Evolutionary conservation across 2,888 invertebrate genomes (phyloP).

Genomic region (Biston betularia): DNA sequence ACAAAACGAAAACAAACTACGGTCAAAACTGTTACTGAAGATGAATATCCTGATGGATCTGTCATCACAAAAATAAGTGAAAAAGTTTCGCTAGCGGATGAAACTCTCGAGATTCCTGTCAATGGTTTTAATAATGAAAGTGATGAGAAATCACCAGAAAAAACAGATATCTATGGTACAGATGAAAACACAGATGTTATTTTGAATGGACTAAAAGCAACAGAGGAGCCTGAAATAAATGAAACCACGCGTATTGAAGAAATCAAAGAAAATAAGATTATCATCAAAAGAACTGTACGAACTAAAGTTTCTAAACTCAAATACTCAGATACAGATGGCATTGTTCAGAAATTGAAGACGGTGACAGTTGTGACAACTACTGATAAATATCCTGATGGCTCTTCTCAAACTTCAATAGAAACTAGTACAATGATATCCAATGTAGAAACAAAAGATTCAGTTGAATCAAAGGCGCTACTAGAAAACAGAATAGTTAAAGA

Average conservation of each 20-base stretch:
- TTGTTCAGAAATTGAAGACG: slow-evolving; percentile 53
- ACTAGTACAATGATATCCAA: slow-evolving; percentile 42
- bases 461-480: background rate
- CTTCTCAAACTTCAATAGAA: slow-evolving; percentile 51
- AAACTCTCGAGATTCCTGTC: slow-evolving; percentile 49
- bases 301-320: slow-evolving; percentile 53
- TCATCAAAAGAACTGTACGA: slow-evolving; percentile 50
- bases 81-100: slow-evolving; percentile 70
- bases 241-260: slow-evolving; percentile 53
- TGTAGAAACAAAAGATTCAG: slow-evolving; percentile 26
- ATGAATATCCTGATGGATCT: slow-evolving; percentile 76
- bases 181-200: slow-evolving; percentile 10
- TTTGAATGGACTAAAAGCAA: slow-evolving; percentile 47
- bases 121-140: slow-evolving; percentile 36
- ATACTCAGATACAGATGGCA: slow-evolving; percentile 49
- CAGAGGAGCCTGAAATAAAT: slow-evolving; percentile 54
- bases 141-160: slow-evolving; percentile 39
- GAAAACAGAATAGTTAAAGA: slow-evolving; percentile 3
- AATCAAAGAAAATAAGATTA: slow-evolving; percentile 48
- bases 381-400: slow-evolving; percentile 60
- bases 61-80: slow-evolving; percentile 73
- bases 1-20: slow-evolving; percentile 68
- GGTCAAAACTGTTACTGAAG: slow-evolving; percentile 68
- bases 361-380: slow-evolving; percentile 53
- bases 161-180: slow-evolving; percentile 17